Base-by-base conservation (phyloP, 2,113 vertebrate species). In the Sterrhoptilus dennistouni region DNA sequence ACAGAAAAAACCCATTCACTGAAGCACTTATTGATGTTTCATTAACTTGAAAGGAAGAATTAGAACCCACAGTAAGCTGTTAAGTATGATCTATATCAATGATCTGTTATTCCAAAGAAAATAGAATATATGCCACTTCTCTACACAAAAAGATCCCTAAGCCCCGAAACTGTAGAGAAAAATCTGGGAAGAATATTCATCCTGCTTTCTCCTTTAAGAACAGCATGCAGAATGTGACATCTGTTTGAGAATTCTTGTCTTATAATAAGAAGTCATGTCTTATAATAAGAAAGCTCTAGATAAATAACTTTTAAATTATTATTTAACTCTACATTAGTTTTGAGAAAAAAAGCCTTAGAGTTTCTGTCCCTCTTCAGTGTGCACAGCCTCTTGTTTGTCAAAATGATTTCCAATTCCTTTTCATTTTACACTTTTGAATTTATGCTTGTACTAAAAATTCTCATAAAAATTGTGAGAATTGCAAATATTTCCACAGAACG, bases 11-110 rank as follows among this genome's bases (percentile, higher is more conserved):
- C 7, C 56, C 5, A 60, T 85, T 90, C 69, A 84, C 44, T 72
- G 79, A 90, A 90, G 31, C 5, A 16, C 17, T 91, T 86, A 75
- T 0, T 69, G 70, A 44, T 70, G 44, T 83, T 90, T 92, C 53
- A 87, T 75, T 95, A 68, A 77, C 42, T 76, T 89, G 29, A 93
- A 84, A 82, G 4, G 54, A 70, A 65, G 12, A 82, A 76, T 79
- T 79, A 82, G 28, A 92, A 53, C 25, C 10, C 72, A 81, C 31
- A 80, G 15, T 18, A 83, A 94, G 59, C 10, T 72, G 17, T 52
- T 93, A 85, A 76, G 7, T 86, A 63, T 54, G 27, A 81, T 70
- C 42, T 91, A 52, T 65, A 47, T 42, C 28, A 89, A 16, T 75
- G 9, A 69, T n/a, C 16, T 49, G 9, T 86, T 83, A 75, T 36